phyloP scores from a whole-genome alignment of 1,140 invertebrate species.

The Polypedilum vanderplanki region DNA sequence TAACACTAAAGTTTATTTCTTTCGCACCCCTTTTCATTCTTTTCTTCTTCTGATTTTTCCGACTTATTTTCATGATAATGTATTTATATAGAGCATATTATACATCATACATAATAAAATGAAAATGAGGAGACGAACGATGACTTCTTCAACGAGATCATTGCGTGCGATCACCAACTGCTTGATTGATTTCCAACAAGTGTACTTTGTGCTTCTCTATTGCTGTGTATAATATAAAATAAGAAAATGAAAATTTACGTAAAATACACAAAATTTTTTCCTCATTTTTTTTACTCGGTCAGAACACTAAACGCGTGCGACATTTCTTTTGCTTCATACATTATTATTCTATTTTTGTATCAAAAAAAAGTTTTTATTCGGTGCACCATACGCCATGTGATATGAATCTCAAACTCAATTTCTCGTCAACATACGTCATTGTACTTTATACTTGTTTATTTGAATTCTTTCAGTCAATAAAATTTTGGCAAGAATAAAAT shows the following conservation, averaged over 20 bases:
- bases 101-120: neutral
- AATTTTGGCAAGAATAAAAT: too few relatives aligned
- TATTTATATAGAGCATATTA: too few relatives aligned
- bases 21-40: neutral
- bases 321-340: neutral
- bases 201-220: constrained; percentile 1
- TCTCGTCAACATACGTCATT: constrained; percentile 10
- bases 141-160: neutral
- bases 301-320: constrained; percentile 16
- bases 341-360: constrained; percentile 20
- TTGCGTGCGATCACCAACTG: constrained; percentile 21
- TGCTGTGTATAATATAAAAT: neutral
- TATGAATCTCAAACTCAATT: neutral
- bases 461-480: too few relatives aligned
- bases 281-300: neutral
- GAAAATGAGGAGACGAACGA: constrained; percentile 3
- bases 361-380: neutral
- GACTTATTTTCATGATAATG: neutral
- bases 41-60: neutral
- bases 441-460: neutral
- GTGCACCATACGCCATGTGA: constrained; percentile 3
- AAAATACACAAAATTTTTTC: neutral
- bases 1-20: too few relatives aligned
- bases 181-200: constrained; percentile 26
- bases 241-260: too few relatives aligned